Base-by-base conservation (phyloP, 2,113 vertebrate genomes). In the Thunnus thynnus region DNA sequence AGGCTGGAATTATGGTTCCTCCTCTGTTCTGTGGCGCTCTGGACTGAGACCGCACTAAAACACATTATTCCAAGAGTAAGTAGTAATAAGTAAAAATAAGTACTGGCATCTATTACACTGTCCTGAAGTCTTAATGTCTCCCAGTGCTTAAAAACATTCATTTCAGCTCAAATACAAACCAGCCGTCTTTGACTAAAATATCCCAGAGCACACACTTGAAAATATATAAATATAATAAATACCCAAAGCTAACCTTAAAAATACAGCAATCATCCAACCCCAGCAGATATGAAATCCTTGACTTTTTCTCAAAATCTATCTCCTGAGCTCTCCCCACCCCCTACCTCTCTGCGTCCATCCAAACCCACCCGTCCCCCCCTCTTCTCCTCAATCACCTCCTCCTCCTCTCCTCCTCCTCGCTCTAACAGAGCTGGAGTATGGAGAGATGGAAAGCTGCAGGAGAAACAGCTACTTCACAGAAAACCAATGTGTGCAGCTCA, bases 381-480 rank as follows among this genome's bases (percentile, higher is more conserved):
- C 46, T 60, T 54, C 36, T 70, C 57, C 80, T 64, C 63, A 55
- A 58, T 58, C 61, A 30, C 57, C 67, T 32, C 80, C 68, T 64
- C 66, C 66, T 14, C 65, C 48, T 52, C 66, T 14, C 68, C 41
- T 60, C 25, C 78, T 78, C 36, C 36, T 66, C 79, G 30, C 80
- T 72, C 76, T 72, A 47, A 62, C 65, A 77, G 76, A 89, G 73
- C 72, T 46, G 52, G 4, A 70, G 84, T 93, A 91, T 86, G 69
- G 51, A 84, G 87, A 89, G 86, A 89, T 81, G 68, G 65, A 86
- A 82, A 89, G 87, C 91, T 94, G 87, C 89, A 93, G 86, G 90
- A 92, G 82, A 91, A 92, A 84, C 92, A 93, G 89, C 88, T 91
- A 90, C 86, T 89, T 62, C 62, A 72, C 72, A 87, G 72, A 86